phyloP scores from a whole-genome alignment of 2,113 vertebrate species.

The Castor canadensis region DNA sequence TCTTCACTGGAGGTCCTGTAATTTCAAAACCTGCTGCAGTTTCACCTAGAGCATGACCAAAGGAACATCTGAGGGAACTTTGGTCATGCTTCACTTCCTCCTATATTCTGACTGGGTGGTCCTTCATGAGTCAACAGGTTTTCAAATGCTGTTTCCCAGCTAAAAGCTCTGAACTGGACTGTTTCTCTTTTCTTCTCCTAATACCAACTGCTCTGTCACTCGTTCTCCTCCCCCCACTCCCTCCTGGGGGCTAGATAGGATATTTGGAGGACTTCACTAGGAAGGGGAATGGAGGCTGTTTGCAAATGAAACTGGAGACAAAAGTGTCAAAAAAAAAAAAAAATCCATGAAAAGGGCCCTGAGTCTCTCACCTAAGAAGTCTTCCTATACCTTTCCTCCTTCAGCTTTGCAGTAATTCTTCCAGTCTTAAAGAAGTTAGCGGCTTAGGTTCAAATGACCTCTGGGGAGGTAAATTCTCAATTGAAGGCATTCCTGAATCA shows the following conservation, averaged over 20 bases:
- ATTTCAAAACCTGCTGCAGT: constrained; percentile 23
- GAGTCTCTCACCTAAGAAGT: constrained; percentile 22
- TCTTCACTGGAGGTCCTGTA: not conserved
- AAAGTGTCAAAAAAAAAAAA: constrained; percentile 1
- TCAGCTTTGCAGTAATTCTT: constrained; percentile 18
- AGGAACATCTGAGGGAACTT: constrained; percentile 10
- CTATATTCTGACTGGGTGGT: constrained; percentile 59
- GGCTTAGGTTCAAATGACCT: constrained; percentile 44
- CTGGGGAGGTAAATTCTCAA: constrained; percentile 46
- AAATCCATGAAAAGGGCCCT: constrained; percentile 17
- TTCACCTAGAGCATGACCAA: not conserved
- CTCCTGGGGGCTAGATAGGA: not conserved
- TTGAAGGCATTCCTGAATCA: not conserved
- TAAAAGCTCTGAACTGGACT: constrained; percentile 48
- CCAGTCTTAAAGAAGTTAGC: not conserved
- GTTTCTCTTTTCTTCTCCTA: constrained; percentile 46
- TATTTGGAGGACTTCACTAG: constrained; percentile 40
- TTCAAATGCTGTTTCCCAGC: constrained; percentile 51
- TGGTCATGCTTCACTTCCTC: constrained; percentile 55
- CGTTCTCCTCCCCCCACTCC: not conserved
- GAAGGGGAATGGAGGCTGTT: constrained; percentile 33
- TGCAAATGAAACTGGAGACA: constrained; percentile 52
- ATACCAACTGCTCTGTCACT: not conserved
- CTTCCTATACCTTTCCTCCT: not conserved
- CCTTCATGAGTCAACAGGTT: constrained; percentile 54